Evolutionary conservation across 1,140 invertebrate genomes (phyloP).

Genomic region (Argopecten irradians): DNA sequence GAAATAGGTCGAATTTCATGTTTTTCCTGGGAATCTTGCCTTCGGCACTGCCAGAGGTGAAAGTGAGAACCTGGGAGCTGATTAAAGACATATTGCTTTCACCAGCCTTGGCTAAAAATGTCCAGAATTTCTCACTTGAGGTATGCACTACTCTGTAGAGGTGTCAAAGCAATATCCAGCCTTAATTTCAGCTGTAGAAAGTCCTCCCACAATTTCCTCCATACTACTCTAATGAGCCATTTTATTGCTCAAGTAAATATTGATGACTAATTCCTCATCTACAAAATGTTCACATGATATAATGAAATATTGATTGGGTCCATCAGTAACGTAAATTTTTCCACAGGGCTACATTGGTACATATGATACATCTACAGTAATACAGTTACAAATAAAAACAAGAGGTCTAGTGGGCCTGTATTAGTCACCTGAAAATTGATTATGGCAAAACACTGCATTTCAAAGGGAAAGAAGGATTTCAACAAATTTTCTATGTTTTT

Average conservation of each 20-base stretch:
- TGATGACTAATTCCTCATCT: background rate
- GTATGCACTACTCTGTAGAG: background rate
- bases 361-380: no score
- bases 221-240: background rate
- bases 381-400: no score
- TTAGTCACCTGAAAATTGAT: no score
- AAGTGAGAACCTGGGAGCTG: background rate
- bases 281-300: background rate
- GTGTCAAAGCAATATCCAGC: background rate
- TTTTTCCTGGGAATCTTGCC: background rate
- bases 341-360: no score
- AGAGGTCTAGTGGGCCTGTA: no score
- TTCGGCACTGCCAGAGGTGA: background rate
- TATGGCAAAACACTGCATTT: no score
- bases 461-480: no score
- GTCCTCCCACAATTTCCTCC: background rate
- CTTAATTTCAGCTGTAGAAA: background rate
- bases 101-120: background rate
- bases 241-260: background rate
- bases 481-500: no score
- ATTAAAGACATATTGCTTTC: conserved; percentile 12
- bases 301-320: background rate
- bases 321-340: background rate
- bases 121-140: background rate
- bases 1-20: background rate